phyloP scores from a whole-genome alignment of 2,888 invertebrate species.

The Cremastinae sp. region DNA sequence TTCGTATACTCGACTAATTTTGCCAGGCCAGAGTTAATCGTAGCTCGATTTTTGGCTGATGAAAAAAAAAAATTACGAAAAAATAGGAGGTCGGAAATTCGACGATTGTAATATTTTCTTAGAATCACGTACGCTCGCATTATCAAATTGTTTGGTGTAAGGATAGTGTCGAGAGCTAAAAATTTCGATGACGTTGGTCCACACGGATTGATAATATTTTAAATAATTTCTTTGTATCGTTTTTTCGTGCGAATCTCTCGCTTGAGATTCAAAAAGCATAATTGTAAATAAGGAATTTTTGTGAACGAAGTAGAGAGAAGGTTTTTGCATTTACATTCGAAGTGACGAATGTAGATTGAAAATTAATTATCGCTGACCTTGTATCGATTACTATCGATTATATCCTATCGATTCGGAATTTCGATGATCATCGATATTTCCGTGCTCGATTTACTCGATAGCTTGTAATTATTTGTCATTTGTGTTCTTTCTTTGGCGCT shows the following conservation, averaged over 20 bases:
- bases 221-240: slow-evolving; percentile 42
- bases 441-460: slow-evolving; percentile 26
- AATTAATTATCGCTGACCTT: slow-evolving; percentile 34
- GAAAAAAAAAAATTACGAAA: slow-evolving; percentile 6
- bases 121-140: slow-evolving; percentile 7
- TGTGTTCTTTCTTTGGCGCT: slow-evolving; percentile 27
- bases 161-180: not conserved
- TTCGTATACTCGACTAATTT: slow-evolving; percentile 21
- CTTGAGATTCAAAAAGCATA: slow-evolving; percentile 3
- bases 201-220: slow-evolving; percentile 38
- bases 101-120: slow-evolving; percentile 39
- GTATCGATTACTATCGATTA: slow-evolving; percentile 22
- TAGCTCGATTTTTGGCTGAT: slow-evolving; percentile 10
- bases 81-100: slow-evolving; percentile 25
- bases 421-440: slow-evolving; percentile 8
- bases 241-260: slow-evolving; percentile 2
- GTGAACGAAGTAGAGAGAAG: slow-evolving; percentile 3
- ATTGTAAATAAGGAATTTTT: slow-evolving; percentile 30
- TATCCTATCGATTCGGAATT: slow-evolving; percentile 38
- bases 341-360: slow-evolving; percentile 22
- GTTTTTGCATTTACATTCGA: slow-evolving; percentile 20
- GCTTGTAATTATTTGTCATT: slow-evolving; percentile 28
- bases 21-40: not conserved
- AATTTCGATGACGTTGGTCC: slow-evolving; percentile 22
- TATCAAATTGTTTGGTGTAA: not conserved